phyloP scores from a whole-genome alignment of 2,888 invertebrate species.

The Halictus quadricinctus region DNA sequence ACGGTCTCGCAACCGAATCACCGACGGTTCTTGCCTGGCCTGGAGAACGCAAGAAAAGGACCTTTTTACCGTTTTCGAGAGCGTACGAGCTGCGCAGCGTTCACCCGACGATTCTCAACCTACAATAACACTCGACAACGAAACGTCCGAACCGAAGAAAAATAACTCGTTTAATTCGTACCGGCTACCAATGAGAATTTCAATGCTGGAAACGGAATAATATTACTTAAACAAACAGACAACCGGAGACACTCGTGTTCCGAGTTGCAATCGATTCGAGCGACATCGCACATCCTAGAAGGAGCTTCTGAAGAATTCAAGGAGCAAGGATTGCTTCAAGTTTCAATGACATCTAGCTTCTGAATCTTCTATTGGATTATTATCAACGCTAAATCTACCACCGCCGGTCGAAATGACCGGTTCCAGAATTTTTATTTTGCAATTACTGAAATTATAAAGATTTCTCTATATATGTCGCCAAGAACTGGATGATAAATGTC shows the following conservation, averaged over 20 bases:
- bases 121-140: neutral
- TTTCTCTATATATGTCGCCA: too few relatives aligned
- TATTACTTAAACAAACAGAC: slow-evolving; percentile 3
- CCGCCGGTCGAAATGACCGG: too few relatives aligned
- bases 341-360: neutral
- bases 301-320: neutral
- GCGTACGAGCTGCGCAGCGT: neutral
- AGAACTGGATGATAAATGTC: too few relatives aligned
- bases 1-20: slow-evolving; percentile 68
- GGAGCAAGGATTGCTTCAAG: neutral
- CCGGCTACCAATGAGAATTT: neutral
- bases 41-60: slow-evolving; percentile 46
- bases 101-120: slow-evolving; percentile 39
- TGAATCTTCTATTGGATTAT: neutral
- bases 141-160: neutral
- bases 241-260: too few relatives aligned
- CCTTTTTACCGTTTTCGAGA: slow-evolving; percentile 49
- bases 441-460: too few relatives aligned
- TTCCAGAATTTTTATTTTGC: too few relatives aligned
- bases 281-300: neutral
- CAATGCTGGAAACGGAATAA: neutral
- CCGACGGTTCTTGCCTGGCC: slow-evolving; percentile 43
- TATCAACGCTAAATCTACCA: too few relatives aligned
- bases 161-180: neutral
- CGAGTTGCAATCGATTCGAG: neutral